Base-by-base conservation (phyloP, 64 coral and sea anemone genomes). In the Stichodactyla helianthus region DNA sequence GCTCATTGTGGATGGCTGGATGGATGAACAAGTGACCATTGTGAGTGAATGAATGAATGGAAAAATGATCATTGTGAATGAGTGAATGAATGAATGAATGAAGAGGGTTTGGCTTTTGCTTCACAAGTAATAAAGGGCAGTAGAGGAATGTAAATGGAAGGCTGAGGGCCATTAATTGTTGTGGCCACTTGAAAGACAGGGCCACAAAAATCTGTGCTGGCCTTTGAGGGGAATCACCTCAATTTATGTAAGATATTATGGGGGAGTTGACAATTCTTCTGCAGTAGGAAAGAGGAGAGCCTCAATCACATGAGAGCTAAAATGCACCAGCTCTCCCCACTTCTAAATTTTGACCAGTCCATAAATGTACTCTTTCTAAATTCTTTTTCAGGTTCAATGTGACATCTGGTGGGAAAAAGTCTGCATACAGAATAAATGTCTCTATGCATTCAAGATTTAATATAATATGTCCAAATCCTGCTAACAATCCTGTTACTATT, bases 401-500 rank as follows among this genome's bases (percentile, higher is more conserved):
- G 6, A 22, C 50, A 67, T 22, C 18, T 68, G 63, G 27, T 71
- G 65, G 22, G 22, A 67, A 86, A 13, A 52, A 10, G 2, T 35
- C 60, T 0, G 28, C 16, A 13, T 53, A 62, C 20, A 53, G 71
- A 26, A 79, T 94, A 6, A 84, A 14, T 51, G 93, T 94, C 67
- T 5, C 17, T 13, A 19, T 54, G 50, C 67, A 91, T 77, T 94
- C 93, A 26, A 84, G 87, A 52, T 58, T 94, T 12, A 59, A 77
- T 44, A 57, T 94, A 10, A 54, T 78, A 6, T 94, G 93, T 81
- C 93, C 93, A 17, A 90, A 88, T 67, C 79, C 86, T 11, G 57
- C 86, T 0, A 91, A 35, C 7, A 82, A 90, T 13, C 20, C 87
- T 28, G 74, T 78, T 6, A 2, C 63, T 7, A 71, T 84, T 54